Evolutionary conservation across 2,797 vertebrate genomes (phyloP).

Genomic region (Centroberyx gerrardi): DNA sequence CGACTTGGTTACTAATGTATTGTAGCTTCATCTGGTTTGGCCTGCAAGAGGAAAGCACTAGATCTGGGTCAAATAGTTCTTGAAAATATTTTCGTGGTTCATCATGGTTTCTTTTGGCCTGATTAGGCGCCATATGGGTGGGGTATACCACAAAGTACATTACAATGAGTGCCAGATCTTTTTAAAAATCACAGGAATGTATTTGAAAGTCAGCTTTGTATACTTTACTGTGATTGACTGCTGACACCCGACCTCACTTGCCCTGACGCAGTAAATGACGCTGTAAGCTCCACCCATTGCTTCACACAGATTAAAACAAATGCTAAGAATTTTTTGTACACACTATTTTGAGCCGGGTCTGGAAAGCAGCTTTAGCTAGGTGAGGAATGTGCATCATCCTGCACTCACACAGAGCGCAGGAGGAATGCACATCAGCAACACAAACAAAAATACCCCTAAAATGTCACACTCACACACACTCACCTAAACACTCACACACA

Average conservation of each 20-base stretch:
- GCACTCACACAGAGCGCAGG: conserved; percentile 13
- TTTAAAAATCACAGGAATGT: conserved; percentile 35
- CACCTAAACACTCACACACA: not conserved
- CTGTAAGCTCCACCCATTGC: conserved; percentile 25
- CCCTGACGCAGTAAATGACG: conserved; percentile 29
- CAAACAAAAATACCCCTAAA: not conserved
- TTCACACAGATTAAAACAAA: conserved; percentile 31
- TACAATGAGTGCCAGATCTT: conserved; percentile 19
- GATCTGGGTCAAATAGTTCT: conserved; percentile 10
- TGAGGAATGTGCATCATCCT: conserved; percentile 47
- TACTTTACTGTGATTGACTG: conserved; percentile 27
- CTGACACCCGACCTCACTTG: conserved; percentile 23
- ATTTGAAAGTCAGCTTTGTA: conserved; percentile 3
- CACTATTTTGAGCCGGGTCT: conserved; percentile 20
- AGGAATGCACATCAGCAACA: not conserved
- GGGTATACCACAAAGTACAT: conserved; percentile 20
- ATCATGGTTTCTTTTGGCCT: conserved; percentile 24
- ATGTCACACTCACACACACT: too few species aligned
- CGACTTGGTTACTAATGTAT: not conserved
- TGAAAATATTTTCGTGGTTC: not conserved
- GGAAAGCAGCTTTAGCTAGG: conserved; percentile 30
- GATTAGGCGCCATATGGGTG: conserved; percentile 6
- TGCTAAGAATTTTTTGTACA: conserved; percentile 21
- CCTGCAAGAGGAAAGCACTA: conserved; percentile 26
- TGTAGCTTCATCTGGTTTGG: conserved; percentile 13